Conservation (phyloP, 2,888 invertebrate genomes). For the Dryococelus australis region DNA sequence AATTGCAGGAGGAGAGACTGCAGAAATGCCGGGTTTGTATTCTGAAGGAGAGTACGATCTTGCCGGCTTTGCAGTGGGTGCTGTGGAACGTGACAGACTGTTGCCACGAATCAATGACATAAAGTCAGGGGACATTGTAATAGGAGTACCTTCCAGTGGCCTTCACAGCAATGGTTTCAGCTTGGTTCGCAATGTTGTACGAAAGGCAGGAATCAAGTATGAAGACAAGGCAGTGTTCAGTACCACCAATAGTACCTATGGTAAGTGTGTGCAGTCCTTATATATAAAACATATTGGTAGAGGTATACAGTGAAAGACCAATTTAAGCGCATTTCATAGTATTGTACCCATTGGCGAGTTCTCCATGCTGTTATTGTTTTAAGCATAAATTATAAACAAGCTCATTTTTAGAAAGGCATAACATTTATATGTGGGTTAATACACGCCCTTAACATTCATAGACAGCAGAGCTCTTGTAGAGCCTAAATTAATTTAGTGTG, state of each 20-base stretch:
- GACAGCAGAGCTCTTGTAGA: too few species aligned
- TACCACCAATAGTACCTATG: slow-evolving; percentile 71
- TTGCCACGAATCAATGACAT: slow-evolving; percentile 76
- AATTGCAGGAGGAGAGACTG: slow-evolving; percentile 83
- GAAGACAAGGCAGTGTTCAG: slow-evolving; percentile 77
- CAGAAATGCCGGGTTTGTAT: slow-evolving; percentile 97
- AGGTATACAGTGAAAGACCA: too few species aligned
- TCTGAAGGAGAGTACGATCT: slow-evolving; percentile 87
- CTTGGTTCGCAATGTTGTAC: slow-evolving; percentile 81
- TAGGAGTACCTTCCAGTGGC: slow-evolving; percentile 89
- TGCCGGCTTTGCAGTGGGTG: slow-evolving; percentile 95
- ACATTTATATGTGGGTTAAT: too few species aligned
- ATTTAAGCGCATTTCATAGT: too few species aligned
- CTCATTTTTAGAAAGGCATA: too few species aligned
- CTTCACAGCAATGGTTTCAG: slow-evolving; percentile 96
- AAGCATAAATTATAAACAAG: too few species aligned
- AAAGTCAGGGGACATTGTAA: slow-evolving; percentile 76
- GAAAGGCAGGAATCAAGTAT: slow-evolving; percentile 70
- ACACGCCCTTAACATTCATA: too few species aligned
- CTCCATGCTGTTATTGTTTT: too few species aligned
- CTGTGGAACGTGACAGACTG: slow-evolving; percentile 79
- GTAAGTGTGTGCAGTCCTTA: slow-evolving; percentile 57
- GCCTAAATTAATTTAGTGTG: too few species aligned
- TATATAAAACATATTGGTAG: too few species aligned
- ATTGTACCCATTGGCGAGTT: too few species aligned